A percentile compares a stretch with the other conserved stretches of the same genome.
Conservation (phyloP, 2,888 invertebrate species). For the Bellardia pandia region DNA sequence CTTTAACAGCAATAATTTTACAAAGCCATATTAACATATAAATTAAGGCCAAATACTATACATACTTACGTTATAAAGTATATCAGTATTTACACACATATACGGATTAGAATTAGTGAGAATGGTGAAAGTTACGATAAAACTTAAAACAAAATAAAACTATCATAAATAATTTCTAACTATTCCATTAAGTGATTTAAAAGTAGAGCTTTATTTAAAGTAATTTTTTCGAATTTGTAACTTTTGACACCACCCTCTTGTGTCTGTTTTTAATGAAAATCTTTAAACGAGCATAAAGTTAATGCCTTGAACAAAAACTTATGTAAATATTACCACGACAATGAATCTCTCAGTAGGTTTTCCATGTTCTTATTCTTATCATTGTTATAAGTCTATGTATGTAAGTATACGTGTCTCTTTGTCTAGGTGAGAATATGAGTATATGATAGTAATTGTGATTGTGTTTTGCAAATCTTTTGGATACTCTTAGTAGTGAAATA, state of each 20-base stretch:
- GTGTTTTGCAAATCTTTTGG: slow-evolving; percentile 6
- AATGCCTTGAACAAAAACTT: slow-evolving; percentile 37
- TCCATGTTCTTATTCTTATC: background rate
- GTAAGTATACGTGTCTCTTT: background rate
- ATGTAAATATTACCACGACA: background rate
- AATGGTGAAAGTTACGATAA: no score
- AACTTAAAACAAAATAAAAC: no score
- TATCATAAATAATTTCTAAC: no score
- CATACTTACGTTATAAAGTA: no score
- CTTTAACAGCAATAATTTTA: no score
- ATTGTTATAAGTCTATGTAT: background rate
- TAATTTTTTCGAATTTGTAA: background rate
- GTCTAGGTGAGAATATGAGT: background rate
- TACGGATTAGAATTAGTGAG: no score
- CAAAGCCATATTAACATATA: no score
- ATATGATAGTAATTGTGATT: background rate
- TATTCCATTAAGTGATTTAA: no score
- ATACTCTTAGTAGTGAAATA: background rate
- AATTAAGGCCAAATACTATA: no score
- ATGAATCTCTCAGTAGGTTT: slow-evolving; percentile 4
- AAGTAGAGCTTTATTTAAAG: no score
- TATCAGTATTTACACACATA: no score
- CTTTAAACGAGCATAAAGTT: slow-evolving; percentile 25
- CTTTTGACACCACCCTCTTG: background rate
- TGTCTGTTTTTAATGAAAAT: background rate